These are phyloP conservation scores for Anhinga anhinga DNA, from an alignment of 2,113 vertebrate species.

Conservation along the genomic window DNA sequence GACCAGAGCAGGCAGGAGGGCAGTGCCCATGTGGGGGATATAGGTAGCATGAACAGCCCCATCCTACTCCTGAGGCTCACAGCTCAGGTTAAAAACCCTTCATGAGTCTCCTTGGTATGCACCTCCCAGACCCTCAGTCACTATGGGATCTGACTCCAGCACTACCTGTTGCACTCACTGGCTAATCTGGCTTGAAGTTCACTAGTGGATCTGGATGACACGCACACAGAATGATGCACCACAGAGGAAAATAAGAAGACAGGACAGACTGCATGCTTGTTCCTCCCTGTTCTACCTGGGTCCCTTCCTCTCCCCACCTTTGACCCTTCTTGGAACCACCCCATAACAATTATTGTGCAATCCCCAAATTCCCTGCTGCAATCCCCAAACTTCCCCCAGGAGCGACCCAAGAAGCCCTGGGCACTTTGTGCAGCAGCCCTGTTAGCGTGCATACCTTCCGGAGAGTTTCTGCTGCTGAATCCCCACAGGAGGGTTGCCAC, in stretches of 20 bases:
- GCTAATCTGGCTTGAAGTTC: not conserved
- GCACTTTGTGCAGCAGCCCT: not conserved
- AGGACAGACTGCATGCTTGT: not conserved
- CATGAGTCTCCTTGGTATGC: not conserved
- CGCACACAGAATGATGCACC: no score
- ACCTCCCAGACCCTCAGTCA: not conserved
- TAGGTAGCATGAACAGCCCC: not conserved
- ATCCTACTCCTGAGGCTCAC: not conserved
- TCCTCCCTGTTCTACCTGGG: not conserved
- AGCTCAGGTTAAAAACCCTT: not conserved
- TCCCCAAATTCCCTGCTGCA: not conserved
- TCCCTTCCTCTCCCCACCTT: not conserved
- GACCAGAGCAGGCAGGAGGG: not conserved
- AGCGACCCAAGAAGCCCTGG: no score
- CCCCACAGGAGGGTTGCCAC: accelerated
- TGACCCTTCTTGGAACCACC: not conserved
- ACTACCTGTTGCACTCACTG: not conserved
- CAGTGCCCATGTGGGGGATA: not conserved
- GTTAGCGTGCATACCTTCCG: accelerated
- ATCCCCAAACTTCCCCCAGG: not conserved
- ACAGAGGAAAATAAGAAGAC: not conserved
- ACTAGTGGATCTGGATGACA: not conserved
- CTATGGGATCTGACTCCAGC: not conserved
- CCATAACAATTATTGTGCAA: not conserved
- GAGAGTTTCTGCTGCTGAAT: not conserved